Evolutionary conservation across 35 echinoderm and acorn worm genomes (phyloP).

Genomic region (Holothuria glaberrima): DNA sequence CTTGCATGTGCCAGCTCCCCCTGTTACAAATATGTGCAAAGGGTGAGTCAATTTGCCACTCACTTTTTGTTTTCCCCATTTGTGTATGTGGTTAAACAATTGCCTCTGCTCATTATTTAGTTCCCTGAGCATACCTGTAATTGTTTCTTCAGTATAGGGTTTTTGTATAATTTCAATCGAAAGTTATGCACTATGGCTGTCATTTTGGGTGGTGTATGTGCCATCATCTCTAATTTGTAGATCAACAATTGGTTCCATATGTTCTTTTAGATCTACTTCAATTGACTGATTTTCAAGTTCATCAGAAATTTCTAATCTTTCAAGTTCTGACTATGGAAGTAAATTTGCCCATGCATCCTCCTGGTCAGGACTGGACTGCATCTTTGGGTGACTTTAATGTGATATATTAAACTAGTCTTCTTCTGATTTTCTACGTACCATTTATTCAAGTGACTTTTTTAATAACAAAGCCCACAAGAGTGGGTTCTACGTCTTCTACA

Average conservation of each 20-base stretch:
- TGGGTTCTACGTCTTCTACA: too few relatives aligned
- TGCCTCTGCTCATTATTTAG: conserved; percentile 45
- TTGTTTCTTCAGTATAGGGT: not conserved
- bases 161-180: not conserved
- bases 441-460: too few relatives aligned
- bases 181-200: not conserved
- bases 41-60: not conserved
- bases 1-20: conserved; percentile 33
- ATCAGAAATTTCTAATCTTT: not conserved
- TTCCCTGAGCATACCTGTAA: conserved; percentile 14
- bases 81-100: conserved; percentile 55
- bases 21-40: conserved; percentile 34
- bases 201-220: not conserved
- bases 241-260: not conserved
- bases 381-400: too few relatives aligned
- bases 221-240: not conserved
- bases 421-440: too few relatives aligned
- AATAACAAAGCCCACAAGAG: too few relatives aligned
- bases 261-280: not conserved
- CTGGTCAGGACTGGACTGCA: not conserved
- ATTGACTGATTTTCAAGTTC: conserved; percentile 3
- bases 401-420: too few relatives aligned
- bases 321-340: conserved; percentile 4
- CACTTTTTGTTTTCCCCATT: not conserved
- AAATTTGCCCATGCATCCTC: conserved; percentile 14